Base-by-base conservation (phyloP, 1,140 invertebrate species). In the Cheumatopsyche charites region DNA sequence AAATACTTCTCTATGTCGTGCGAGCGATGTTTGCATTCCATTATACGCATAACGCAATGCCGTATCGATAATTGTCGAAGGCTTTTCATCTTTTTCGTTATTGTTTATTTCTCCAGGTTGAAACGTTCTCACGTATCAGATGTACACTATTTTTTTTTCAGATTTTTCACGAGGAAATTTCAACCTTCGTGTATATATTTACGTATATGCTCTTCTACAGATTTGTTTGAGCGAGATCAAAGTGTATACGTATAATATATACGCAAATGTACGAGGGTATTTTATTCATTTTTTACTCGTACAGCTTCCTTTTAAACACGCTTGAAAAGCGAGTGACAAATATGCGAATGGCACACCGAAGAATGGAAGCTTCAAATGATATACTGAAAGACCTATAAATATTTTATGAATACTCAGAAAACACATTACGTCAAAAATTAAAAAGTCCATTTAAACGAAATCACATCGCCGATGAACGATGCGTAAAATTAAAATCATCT, bases 281-380 rank as follows among this genome's bases (percentile, higher is more conserved):
- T 62, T 62, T 62, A 62, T 62, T 62, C 58, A 62, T 62, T 62
- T 62, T 62, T 62, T 29, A 26, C 23, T 43, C 41, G 26, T 67
- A 67, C 19, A 29, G 45, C 65, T 67, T 67, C 29, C 65, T 49
- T 67, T 67, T 67, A 67, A 67, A 67, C 36, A 41, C 45, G 65
- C 26, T 52, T 67, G 65, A 67, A 67, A 67, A 52, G 65, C 42
- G 21, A 41, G 36, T 67, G 65, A 67, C 65, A 67, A 67, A 67
- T 67, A 67, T 67, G 65, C 65, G 65, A 67, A 26, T 67, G 65
- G 45, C 65, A 67, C 65, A 43, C 42, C 19, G 15, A 67, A 67
- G 65, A 67, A 67, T 67, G 43, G 62, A 19, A 41, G 49, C 36
- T 49, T 23, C 65, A 67, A 49, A 67, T 52, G 42, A 49, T 67